Evolutionary conservation across 2,797 vertebrate species (phyloP), one percentile per base, ranked within the genome.

Genomic region (Urocyon cinereoargenteus): DNA sequence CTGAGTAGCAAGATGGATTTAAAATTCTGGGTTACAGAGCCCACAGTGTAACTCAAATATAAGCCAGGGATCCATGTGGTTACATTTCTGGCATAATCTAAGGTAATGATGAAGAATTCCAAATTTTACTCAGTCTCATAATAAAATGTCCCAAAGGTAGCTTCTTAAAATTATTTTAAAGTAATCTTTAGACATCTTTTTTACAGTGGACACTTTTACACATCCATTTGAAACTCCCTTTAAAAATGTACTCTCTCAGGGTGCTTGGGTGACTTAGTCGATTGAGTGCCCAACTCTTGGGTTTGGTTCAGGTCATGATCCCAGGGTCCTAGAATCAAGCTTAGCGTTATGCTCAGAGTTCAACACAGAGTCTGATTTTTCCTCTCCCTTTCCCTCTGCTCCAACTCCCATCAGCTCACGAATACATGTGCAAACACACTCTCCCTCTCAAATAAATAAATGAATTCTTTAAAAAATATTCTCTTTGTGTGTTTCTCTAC

Each of bases 131-230:
- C 26, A 53, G 40, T 51, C 36, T 24, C 57, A 81, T 57, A 72
- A 96, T 26, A 85, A 96, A 73, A 85, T 64, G 49, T 10, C 45
- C 66, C 40, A 31, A 31, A 57, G 53, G 19, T 66, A 81, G 31
- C 13, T 49, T 53, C 36, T 53, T 75, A 51, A 90, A 86, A 95
- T 89, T 45, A 18, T 89, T 92, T 88, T 61, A 87, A 94, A 70
- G 57, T 73, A 49, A 51, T 64, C 24, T 72, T 64, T 72, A 72
- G 55, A n/a, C 36, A 64, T 21, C 26, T 70, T 96, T 86, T 34
- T 62, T 86, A 59, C 1, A 90, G 49, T 57, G n/a, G 64, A 49
- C 31, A 73, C 73, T 86, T 86, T 73, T 57, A 64, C 0, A 16
- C 40, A 72, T 9, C 26, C 53, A 31, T n/a, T 26, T 57, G 55